Percentiles rank a stretch among this genome's conserved stretches.
phyloP scores from a whole-genome alignment of 2,797 vertebrate genomes.

The Sebastes ruberrimus region DNA sequence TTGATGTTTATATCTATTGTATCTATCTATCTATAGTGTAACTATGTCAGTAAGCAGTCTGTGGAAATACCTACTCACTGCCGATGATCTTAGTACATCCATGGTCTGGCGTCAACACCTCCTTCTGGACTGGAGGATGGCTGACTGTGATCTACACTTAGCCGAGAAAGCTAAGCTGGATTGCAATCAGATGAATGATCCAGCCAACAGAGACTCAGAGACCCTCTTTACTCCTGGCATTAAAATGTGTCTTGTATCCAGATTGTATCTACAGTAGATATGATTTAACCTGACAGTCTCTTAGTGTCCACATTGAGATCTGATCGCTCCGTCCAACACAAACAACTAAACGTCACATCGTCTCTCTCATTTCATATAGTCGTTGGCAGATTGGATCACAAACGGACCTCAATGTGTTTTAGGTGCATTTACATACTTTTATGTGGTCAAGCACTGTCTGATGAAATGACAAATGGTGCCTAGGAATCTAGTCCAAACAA shows the following conservation, averaged over 20 bases:
- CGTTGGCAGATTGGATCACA: fast-evolving
- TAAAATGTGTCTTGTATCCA: not conserved
- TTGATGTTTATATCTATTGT: too few relatives aligned
- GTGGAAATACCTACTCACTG: too few relatives aligned
- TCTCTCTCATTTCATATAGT: not conserved
- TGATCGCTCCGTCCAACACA: not conserved
- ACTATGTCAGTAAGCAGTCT: too few relatives aligned
- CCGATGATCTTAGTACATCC: too few relatives aligned
- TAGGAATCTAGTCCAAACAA: too few relatives aligned
- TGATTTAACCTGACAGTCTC: not conserved
- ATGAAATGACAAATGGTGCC: not conserved
- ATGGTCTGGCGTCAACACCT: not conserved
- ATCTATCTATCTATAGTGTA: too few relatives aligned
- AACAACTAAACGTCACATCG: not conserved
- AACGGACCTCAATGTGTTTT: too few relatives aligned
- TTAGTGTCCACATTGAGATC: not conserved
- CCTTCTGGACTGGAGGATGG: not conserved
- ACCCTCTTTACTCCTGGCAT: not conserved
- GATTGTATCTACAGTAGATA: not conserved
- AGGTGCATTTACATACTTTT: not conserved
- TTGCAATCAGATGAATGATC: not conserved
- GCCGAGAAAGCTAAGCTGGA: not conserved
- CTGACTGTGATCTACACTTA: not conserved
- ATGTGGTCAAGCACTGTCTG: not conserved
- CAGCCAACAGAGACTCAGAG: too few relatives aligned